Conservation (phyloP, 2,113 vertebrate genomes). For the Tylochromis polylepis region DNA sequence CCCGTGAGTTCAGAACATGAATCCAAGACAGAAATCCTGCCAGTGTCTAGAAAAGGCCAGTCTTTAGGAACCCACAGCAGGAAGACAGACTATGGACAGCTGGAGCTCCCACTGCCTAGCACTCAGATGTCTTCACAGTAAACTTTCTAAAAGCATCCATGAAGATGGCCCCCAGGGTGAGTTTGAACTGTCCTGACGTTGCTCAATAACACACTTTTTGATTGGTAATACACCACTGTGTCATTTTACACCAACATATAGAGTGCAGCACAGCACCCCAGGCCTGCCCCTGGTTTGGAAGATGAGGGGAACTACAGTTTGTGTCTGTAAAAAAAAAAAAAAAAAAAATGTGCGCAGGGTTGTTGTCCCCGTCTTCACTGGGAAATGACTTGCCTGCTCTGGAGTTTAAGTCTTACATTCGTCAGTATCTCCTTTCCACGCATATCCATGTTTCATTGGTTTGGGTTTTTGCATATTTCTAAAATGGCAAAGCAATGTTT, state of each 20-base stretch:
- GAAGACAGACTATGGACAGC: not conserved
- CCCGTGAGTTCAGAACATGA: not conserved
- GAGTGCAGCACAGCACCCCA: not conserved
- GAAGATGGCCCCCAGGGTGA: not conserved
- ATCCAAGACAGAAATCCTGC: not conserved
- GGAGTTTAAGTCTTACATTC: not conserved
- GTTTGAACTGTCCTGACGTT: not conserved
- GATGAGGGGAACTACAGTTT: not conserved
- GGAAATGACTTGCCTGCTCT: not conserved
- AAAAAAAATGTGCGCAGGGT: not conserved
- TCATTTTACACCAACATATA: no score
- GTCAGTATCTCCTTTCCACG: not conserved
- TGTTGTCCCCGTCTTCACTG: not conserved
- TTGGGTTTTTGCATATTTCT: not conserved
- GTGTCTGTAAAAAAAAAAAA: not conserved
- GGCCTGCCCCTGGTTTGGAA: accelerated
- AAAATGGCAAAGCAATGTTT: not conserved
- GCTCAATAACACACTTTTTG: not conserved
- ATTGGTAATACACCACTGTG: no score
- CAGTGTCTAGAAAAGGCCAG: not conserved
- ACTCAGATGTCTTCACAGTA: not conserved
- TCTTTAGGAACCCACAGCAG: accelerated
- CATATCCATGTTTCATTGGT: not conserved
- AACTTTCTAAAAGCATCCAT: not conserved
- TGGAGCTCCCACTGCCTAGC: not conserved